A percentile compares a stretch with the other conserved stretches of the same genome.
These are phyloP conservation scores for Chalcosyrphus nemorum DNA, from an alignment of 2,888 invertebrate species.

Conservation along the genomic window DNA sequence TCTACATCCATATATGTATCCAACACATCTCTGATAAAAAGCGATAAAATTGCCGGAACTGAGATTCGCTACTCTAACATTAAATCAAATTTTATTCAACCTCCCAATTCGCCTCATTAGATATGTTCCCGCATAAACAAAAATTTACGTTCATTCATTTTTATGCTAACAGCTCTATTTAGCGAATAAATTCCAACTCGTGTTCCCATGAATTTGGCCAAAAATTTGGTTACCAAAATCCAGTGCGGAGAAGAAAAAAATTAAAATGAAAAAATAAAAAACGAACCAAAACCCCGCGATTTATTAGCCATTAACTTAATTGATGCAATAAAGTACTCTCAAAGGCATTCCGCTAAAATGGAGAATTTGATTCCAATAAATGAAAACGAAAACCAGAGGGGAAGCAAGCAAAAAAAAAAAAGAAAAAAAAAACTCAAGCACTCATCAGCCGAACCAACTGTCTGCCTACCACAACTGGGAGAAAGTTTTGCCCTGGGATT, in stretches of 20 bases:
- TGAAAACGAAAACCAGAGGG: not conserved
- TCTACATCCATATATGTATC: no score
- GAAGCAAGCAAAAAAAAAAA: not conserved
- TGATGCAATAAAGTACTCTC: constrained; percentile 50
- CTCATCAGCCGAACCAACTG: constrained; percentile 12
- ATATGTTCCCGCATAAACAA: no score
- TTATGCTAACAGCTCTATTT: no score
- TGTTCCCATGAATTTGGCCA: not conserved
- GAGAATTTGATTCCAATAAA: constrained; percentile 31
- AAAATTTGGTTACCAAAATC: not conserved
- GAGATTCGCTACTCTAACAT: no score
- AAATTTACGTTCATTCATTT: no score
- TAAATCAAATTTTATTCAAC: no score
- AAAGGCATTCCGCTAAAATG: constrained; percentile 19
- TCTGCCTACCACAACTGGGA: not conserved
- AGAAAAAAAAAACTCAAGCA: not conserved
- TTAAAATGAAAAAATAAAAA: constrained; percentile 12
- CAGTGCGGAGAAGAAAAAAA: not conserved
- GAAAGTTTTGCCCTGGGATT: constrained; percentile 25
- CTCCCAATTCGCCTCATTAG: no score
- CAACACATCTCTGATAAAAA: no score
- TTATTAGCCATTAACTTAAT: constrained; percentile 64
- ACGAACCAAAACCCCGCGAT: not conserved
- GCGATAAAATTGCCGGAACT: no score
- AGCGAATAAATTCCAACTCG: no score